phyloP scores from a whole-genome alignment of 2,113 vertebrate species.

The Carassius auratus region DNA sequence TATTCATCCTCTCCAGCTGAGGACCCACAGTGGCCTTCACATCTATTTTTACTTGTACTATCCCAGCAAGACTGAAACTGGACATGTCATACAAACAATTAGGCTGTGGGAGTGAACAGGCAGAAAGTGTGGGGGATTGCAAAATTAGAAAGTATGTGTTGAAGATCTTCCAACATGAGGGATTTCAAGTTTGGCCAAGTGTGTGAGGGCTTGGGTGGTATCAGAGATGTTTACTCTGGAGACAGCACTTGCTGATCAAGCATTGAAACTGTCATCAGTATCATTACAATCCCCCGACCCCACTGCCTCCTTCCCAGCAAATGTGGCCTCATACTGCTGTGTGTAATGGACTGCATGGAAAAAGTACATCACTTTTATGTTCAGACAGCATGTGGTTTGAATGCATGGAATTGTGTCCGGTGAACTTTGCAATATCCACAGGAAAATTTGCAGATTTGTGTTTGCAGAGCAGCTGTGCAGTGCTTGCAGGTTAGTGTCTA shows the following conservation, averaged over 20 bases:
- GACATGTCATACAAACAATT: constrained; percentile 35
- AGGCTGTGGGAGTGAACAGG: constrained; percentile 14
- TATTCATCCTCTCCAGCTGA: constrained; percentile 31
- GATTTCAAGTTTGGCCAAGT: not conserved
- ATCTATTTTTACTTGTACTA: constrained; percentile 45
- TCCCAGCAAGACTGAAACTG: constrained; percentile 47
- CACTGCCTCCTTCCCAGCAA: not conserved
- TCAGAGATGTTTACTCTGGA: constrained; percentile 31
- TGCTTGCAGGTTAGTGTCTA: not conserved
- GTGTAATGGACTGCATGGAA: constrained; percentile 16
- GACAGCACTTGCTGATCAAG: constrained; percentile 41
- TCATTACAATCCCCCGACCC: not conserved
- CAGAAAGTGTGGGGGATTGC: constrained; percentile 13
- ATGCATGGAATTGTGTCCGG: constrained; percentile 13
- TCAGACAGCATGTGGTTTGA: not conserved
- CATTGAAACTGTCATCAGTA: constrained; percentile 42
- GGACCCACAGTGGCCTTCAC: constrained; percentile 37
- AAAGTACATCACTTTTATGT: not conserved
- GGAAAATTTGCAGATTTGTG: constrained; percentile 19
- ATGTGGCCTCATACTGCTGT: not conserved
- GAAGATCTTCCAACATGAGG: not conserved
- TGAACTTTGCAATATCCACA: not conserved
- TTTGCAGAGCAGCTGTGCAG: not conserved
- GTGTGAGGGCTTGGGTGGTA: constrained; percentile 3
- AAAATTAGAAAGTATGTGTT: not conserved